Conservation (phyloP, 2,888 invertebrate genomes). For the Drosophila subquinaria region DNA sequence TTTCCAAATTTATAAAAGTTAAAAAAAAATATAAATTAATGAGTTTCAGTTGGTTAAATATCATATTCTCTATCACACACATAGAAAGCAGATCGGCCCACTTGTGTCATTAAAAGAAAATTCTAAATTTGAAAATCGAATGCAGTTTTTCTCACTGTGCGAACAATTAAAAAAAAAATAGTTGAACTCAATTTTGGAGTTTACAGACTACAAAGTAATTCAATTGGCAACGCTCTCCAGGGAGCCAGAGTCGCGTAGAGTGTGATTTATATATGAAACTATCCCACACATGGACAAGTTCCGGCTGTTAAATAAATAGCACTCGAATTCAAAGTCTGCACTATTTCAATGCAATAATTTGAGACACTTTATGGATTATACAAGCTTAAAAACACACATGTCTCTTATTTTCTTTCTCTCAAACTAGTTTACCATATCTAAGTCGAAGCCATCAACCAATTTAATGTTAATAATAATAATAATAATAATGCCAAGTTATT, state of each 20-base stretch:
- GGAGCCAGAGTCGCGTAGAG: conserved; percentile 11
- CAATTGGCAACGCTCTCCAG: conserved; percentile 28
- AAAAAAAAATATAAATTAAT: too few relatives aligned
- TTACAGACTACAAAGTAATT: conserved; percentile 20
- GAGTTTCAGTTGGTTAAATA: too few relatives aligned
- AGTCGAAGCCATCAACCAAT: conserved; percentile 22
- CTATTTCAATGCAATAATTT: conserved; percentile 27
- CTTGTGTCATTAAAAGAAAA: too few relatives aligned
- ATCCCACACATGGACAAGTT: conserved; percentile 24
- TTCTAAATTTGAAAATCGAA: too few relatives aligned
- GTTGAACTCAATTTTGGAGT: conserved; percentile 38
- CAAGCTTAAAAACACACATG: conserved; percentile 26
- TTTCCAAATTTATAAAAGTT: too few relatives aligned
- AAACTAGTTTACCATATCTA: conserved; percentile 34
- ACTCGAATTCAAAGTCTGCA: conserved; percentile 12
- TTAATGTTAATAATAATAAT: conserved; percentile 19
- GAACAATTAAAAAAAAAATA: conserved; percentile 18
- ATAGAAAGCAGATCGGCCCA: too few relatives aligned
- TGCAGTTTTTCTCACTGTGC: background rate
- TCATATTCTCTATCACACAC: too few relatives aligned
- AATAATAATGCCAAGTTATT: conserved; percentile 15
- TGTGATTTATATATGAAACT: conserved; percentile 12
- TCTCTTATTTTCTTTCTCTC: background rate
- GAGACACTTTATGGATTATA: conserved; percentile 30
- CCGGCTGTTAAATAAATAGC: conserved; percentile 33